phyloP scores from a whole-genome alignment of 2,113 vertebrate genomes.

The Serilophus lunatus region DNA sequence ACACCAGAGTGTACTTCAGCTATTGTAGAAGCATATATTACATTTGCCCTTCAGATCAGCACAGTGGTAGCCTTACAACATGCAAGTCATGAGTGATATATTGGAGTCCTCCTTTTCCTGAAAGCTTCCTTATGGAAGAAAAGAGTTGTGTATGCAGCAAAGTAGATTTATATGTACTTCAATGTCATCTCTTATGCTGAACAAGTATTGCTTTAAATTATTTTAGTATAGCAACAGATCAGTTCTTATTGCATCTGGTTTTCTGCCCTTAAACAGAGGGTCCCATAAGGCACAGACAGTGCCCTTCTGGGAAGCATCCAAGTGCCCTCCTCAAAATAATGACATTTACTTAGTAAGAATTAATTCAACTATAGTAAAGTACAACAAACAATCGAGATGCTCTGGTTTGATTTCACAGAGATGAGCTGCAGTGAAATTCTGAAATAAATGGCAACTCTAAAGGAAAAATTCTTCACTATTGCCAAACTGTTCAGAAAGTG shows the following conservation, averaged over 20 bases:
- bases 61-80: not conserved
- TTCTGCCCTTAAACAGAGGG: not conserved
- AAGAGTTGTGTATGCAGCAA: not conserved
- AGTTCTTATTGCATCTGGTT: not conserved
- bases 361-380: not conserved
- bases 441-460: slow-evolving; percentile 63
- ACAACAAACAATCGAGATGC: not conserved
- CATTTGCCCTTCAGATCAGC: not conserved
- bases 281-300: not conserved
- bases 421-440: slow-evolving; percentile 39
- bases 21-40: not conserved
- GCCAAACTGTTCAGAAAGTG: slow-evolving; percentile 66
- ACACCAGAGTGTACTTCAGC: not conserved
- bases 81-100: not conserved
- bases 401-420: slow-evolving; percentile 4
- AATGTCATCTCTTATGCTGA: not conserved
- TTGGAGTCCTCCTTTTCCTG: not conserved
- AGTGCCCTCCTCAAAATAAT: not conserved
- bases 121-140: not conserved
- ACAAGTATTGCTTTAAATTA: not conserved
- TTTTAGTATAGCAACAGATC: not conserved
- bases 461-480: slow-evolving; percentile 65
- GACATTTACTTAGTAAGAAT: not conserved
- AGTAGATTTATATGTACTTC: not conserved
- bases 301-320: not conserved